These are phyloP conservation scores for Magallana nippona DNA, from an alignment of 2,888 invertebrate species.

Conservation along the genomic window DNA sequence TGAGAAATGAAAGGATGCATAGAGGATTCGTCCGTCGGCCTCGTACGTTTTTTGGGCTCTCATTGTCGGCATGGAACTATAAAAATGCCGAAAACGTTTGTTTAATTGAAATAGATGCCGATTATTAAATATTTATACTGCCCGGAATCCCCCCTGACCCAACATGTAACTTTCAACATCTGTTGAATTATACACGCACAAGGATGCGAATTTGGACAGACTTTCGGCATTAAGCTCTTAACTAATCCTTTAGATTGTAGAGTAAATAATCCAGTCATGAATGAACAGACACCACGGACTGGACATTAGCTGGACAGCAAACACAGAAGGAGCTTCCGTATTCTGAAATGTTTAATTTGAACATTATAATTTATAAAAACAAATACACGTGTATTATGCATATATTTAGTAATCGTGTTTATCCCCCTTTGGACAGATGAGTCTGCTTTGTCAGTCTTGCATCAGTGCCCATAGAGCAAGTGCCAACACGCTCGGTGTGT, in stretches of 20 bases:
- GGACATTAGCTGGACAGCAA: no score
- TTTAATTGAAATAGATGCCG: no score
- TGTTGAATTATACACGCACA: background rate
- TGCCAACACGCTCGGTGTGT: conserved; percentile 4
- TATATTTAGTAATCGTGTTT: background rate
- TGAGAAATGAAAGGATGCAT: no score
- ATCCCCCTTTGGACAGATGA: background rate
- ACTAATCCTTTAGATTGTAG: background rate
- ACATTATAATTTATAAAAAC: no score
- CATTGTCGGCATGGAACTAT: no score
- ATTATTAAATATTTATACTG: conserved; percentile 6
- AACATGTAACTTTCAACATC: background rate
- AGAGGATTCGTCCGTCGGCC: no score
- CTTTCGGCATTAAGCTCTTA: background rate
- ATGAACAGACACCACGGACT: no score
- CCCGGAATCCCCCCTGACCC: background rate
- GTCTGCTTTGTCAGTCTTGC: background rate
- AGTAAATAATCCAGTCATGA: background rate
- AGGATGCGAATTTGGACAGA: background rate
- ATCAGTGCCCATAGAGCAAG: conserved; percentile 3
- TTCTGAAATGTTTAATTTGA: no score
- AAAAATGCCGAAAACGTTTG: no score
- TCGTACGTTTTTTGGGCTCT: no score
- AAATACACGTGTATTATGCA: background rate
- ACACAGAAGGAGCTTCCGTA: no score